Evolutionary conservation across 2,888 invertebrate genomes (phyloP), one percentile per base, ranked within the genome.

Genomic region (Drosophila kuntzei): DNA sequence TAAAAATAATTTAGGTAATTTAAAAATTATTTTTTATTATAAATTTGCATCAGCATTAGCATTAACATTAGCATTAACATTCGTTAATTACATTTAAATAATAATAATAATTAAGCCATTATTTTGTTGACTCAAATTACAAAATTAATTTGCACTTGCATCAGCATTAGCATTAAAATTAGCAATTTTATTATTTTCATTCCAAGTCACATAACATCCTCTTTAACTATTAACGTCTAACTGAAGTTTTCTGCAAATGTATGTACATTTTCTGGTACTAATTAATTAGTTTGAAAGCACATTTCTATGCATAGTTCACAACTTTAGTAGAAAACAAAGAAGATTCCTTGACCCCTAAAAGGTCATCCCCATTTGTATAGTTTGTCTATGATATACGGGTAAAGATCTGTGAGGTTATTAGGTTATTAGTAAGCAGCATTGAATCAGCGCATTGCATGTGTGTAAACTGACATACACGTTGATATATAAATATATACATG

Each of bases 281-380:
- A 39, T 50, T 50, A 58, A 58, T 58, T 50, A 50, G 25, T 5
- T 34, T 16, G 12, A 16, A 16, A 55, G 20, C 18, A 22, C 11
- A 22, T 20, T 20, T 37, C 12, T 18, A 11, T 14, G 1, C 7
- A 12, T 1, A 2, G n/a, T n/a, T n/a, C n/a, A n/a, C n/a, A 12
- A 4, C 11, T 12, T 4, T 1, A 6, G 4, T 36, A 4, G 0
- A 22, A 25, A 16, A 8, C 7, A 27, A 39, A 18, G 39, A 16
- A 51, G 4, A 12, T 16, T 2, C 9, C 6, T 39, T 41, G 53
- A 29, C 14, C 20, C 16, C 27, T 8, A 2, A 57, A 29, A 49
- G 37, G 29, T 49, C 39, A 49, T 20, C 11, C 11, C 16, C n/a
- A 39, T 39, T 53, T 39, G 39, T 9, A 4, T 12, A 3, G 22